These are phyloP conservation scores for Amphipyra tragopoginis DNA, from an alignment of 2,888 invertebrate species.

Conservation along the genomic window DNA sequence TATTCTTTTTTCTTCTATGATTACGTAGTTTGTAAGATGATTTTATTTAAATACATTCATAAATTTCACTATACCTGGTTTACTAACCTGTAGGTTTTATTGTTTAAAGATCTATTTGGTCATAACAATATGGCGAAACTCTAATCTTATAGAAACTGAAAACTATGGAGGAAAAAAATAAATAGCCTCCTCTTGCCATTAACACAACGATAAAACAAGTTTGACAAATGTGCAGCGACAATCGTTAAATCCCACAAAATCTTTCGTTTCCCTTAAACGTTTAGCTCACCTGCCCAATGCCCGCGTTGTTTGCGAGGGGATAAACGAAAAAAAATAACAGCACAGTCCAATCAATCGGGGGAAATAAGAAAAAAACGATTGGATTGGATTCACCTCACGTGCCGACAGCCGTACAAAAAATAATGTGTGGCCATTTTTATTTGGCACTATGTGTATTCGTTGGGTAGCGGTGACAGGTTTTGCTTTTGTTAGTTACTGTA, in stretches of 20 bases:
- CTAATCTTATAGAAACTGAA: too few relatives aligned
- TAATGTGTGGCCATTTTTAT: conserved; percentile 75
- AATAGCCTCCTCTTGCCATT: conserved; percentile 17
- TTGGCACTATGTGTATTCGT: conserved; percentile 71
- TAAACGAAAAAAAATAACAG: conserved; percentile 76
- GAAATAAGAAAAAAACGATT: conserved; percentile 82
- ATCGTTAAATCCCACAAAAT: conserved; percentile 61
- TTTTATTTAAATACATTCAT: too few relatives aligned
- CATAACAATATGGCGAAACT: too few relatives aligned
- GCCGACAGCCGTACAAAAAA: conserved; percentile 71
- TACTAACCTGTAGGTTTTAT: too few relatives aligned
- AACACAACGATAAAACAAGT: conserved; percentile 31
- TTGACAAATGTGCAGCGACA: conserved; percentile 57
- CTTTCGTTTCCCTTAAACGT: conserved; percentile 66
- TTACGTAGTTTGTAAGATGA: too few relatives aligned
- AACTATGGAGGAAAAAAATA: neutral
- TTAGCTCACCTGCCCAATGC: conserved; percentile 75
- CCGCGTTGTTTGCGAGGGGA: conserved; percentile 74
- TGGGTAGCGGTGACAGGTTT: conserved; percentile 58
- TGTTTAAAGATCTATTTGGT: too few relatives aligned
- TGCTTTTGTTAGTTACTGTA: conserved; percentile 60
- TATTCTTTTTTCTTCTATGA: too few relatives aligned
- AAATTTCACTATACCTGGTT: too few relatives aligned
- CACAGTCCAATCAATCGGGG: conserved; percentile 83
- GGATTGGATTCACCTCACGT: conserved; percentile 86